Evolutionary conservation across 2,797 vertebrate species (phyloP), one percentile per base, ranked within the genome.

Genomic region (Cichlasoma orientale): DNA sequence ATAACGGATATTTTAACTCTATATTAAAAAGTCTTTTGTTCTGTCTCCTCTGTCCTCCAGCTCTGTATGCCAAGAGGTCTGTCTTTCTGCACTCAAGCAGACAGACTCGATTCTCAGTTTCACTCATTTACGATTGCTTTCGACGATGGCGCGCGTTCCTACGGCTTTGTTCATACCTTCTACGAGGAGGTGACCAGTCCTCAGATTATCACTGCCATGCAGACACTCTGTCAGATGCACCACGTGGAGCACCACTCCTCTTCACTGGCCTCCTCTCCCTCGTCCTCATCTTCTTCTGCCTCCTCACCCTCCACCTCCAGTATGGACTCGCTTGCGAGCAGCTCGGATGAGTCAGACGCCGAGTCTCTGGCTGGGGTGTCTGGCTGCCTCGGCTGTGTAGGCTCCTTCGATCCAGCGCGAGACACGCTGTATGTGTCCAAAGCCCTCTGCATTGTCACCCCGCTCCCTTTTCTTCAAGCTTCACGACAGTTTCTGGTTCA

Each of bases 41-140:
- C 69, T 58, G 27, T 76, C 23, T 73, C 25, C 7, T 21, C 50
- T 50, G 3, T 29, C 19, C 33, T 74, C 33, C 91, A 99, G 98
- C 93, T 99, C 78, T 99, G 98, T 61, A 98, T 99, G 98, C 98
- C 98, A 4, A 97, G 97, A 89, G 98, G 98, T 75, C 96, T 99
- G 4, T 98, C 97, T 11, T 99, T 99, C 95, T 90, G 97, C 79
- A 99, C 97, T 0, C 97, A 99, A 53, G 90, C 94, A 0, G 98
- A 99, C 86, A 90, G 89, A 77, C 96, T 94, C 1, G 95, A 97
- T 1, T 95, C 97, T 0, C 95, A 96, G 89, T 99, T 99, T 88
- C 98, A 99, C 90, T 99, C 98, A 0, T 99, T 97, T 86, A 96
- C 98, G 11, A 95, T 99, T 74, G 95, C 97, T 8, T 94, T 96